Conservation (phyloP, 92 coral and sea anemone species). For the Pocillopora grandis region DNA sequence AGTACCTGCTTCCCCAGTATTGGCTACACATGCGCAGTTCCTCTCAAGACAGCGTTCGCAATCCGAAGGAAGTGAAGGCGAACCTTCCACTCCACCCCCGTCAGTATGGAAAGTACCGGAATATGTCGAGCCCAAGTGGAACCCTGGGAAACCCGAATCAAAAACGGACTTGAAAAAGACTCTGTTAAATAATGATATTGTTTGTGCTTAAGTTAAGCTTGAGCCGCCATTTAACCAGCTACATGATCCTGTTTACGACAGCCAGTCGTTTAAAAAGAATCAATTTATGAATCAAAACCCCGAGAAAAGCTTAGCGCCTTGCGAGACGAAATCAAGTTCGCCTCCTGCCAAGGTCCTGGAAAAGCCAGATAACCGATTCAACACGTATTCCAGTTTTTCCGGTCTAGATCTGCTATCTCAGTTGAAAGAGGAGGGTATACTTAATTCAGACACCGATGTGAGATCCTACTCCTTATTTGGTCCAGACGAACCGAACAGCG, state of each 20-base stretch:
- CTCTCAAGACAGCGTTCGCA: slow-evolving; percentile 70
- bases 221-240: slow-evolving; percentile 95
- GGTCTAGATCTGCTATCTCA: slow-evolving; percentile 88
- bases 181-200: slow-evolving; percentile 88
- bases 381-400: slow-evolving; percentile 86
- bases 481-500: slow-evolving; percentile 91
- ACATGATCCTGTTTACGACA: slow-evolving; percentile 81
- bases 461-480: slow-evolving; percentile 95
- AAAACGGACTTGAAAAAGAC: slow-evolving; percentile 53
- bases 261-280: slow-evolving; percentile 74
- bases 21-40: slow-evolving; percentile 37
- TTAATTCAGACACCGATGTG: slow-evolving; percentile 54
- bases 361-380: slow-evolving; percentile 93
- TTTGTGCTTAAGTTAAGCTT: slow-evolving; percentile 78
- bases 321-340: slow-evolving; percentile 38
- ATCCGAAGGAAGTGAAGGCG: slow-evolving; percentile 82
- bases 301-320: slow-evolving; percentile 30
- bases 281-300: slow-evolving; percentile 91
- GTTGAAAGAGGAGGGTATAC: slow-evolving; percentile 58
- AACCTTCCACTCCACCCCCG: slow-evolving; percentile 95
- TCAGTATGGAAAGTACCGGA: slow-evolving; percentile 99
- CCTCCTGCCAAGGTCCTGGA: slow-evolving; percentile 77
- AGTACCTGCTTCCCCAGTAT: slow-evolving; percentile 54
- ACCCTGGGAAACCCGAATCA: slow-evolving; percentile 76
- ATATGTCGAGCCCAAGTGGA: slow-evolving; percentile 97